Evolutionary conservation across 2,113 vertebrate species (phyloP).

Genomic region (Hippolais icterina): DNA sequence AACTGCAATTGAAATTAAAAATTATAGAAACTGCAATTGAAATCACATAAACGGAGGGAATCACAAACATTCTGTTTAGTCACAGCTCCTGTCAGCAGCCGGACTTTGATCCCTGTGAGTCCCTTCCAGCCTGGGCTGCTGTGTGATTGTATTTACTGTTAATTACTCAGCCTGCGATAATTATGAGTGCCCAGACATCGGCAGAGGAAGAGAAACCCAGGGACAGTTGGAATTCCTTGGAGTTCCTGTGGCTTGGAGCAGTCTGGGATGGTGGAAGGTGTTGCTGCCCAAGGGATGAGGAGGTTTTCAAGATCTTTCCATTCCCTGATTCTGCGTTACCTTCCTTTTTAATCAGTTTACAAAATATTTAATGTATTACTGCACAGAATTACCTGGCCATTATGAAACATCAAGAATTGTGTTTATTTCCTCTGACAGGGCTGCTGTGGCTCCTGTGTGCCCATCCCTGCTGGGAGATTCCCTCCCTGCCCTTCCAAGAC

Average conservation of each 20-base stretch:
- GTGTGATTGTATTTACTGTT: background rate
- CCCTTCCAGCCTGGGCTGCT: background rate
- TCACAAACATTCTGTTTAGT: rapidly evolving
- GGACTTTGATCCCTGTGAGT: background rate
- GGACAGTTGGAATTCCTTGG: background rate
- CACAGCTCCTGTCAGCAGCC: background rate
- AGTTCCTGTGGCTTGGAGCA: background rate
- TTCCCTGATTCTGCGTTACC: background rate
- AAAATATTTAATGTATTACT: background rate
- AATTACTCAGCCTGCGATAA: background rate
- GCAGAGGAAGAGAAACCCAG: background rate
- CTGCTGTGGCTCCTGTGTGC: no score
- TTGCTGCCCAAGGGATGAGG: background rate
- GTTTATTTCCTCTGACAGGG: background rate
- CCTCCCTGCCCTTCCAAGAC: background rate
- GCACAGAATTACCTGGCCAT: background rate
- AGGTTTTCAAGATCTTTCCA: background rate
- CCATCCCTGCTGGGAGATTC: background rate
- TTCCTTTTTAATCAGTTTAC: background rate
- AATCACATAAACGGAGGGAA: no score
- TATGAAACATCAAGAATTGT: background rate
- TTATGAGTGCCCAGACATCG: background rate
- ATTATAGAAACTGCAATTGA: background rate
- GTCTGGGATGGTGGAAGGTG: background rate
- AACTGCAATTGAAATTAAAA: background rate